Conservation (phyloP, 2,113 vertebrate genomes). For the Raja brachyura region DNA sequence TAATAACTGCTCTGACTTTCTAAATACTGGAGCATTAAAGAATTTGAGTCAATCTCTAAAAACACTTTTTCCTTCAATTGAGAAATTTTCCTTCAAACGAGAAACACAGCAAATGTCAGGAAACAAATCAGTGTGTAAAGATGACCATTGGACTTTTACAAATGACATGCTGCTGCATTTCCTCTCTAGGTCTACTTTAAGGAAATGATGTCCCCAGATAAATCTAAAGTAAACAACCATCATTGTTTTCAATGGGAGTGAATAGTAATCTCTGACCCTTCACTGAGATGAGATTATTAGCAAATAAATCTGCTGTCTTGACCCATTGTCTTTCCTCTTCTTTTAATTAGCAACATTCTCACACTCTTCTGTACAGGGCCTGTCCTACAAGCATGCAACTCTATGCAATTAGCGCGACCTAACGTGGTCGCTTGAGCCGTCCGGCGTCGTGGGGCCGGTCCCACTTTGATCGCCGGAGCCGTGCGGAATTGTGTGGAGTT, state of each 20-base stretch:
- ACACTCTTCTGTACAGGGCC: background rate
- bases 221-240: slow-evolving; percentile 9
- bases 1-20: background rate
- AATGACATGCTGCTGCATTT: background rate
- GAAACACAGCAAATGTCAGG: background rate
- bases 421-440: no score
- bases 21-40: background rate
- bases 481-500: no score
- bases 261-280: slow-evolving; percentile 20
- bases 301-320: background rate
- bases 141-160: background rate
- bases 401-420: no score
- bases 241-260: slow-evolving; percentile 19
- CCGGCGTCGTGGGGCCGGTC: no score
- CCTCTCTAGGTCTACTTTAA: background rate
- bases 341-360: background rate
- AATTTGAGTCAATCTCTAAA: background rate
- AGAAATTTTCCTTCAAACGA: no score
- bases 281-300: background rate
- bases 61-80: background rate
- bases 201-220: slow-evolving; percentile 19
- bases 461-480: no score
- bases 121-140: background rate
- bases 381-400: no score
- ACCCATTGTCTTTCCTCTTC: background rate